phyloP scores from a whole-genome alignment of 2,113 vertebrate genomes.

The Dicentrarchus labrax region DNA sequence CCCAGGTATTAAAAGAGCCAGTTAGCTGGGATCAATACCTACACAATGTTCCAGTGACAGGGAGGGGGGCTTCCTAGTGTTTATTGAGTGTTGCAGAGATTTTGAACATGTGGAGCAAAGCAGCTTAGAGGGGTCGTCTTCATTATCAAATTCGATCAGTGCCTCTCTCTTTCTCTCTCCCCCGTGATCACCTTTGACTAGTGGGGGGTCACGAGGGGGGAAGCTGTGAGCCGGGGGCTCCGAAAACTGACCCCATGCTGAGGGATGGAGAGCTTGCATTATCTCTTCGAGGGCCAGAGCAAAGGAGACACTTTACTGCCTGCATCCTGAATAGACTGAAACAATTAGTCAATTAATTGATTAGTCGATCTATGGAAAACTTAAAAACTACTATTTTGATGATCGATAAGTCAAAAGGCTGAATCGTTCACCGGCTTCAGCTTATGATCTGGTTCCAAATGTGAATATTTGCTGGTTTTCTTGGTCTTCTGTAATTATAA shows the following conservation, averaged over 20 bases:
- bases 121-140: conserved; percentile 84
- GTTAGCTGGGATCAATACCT: conserved; percentile 84
- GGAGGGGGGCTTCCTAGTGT: conserved; percentile 78
- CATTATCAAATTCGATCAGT: conserved; percentile 88
- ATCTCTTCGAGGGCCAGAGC: conserved; percentile 35
- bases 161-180: conserved; percentile 69
- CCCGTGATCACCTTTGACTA: conserved; percentile 82
- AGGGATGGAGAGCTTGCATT: conserved; percentile 58
- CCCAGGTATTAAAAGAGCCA: conserved; percentile 85
- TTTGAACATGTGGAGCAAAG: conserved; percentile 84
- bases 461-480: too few relatives aligned
- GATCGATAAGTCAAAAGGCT: background rate
- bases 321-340: background rate
- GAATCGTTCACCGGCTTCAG: background rate
- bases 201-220: conserved; percentile 63
- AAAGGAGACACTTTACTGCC: conserved; percentile 47
- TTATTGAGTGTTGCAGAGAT: conserved; percentile 79
- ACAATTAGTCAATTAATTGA: background rate
- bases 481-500: too few relatives aligned
- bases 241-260: conserved; percentile 72
- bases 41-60: conserved; percentile 84
- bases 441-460: background rate
- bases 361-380: background rate
- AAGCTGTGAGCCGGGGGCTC: conserved; percentile 21
- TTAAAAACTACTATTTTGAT: background rate